Evolutionary conservation across 2,113 vertebrate genomes (phyloP).

Genomic region (Alethe castanea): DNA sequence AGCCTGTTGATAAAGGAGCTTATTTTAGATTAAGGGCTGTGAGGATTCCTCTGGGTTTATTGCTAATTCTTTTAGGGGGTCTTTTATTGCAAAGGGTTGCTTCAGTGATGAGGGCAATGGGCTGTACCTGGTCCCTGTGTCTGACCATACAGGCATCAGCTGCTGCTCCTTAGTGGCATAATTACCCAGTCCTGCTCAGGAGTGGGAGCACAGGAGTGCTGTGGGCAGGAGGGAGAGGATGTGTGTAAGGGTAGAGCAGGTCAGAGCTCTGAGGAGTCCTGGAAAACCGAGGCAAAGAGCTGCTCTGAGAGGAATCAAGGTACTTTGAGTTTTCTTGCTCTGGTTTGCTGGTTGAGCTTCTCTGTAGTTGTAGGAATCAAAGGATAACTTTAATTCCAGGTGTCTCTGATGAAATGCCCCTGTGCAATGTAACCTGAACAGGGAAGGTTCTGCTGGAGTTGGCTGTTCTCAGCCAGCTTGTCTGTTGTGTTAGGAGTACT

Average conservation of each 20-base stretch:
- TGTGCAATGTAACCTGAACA: rapidly evolving
- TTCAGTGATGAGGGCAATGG: not conserved
- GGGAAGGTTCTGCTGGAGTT: not conserved
- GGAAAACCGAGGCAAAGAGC: not conserved
- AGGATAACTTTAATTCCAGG: rapidly evolving
- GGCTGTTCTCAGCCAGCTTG: not conserved
- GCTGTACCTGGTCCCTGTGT: not conserved
- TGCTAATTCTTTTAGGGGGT: not conserved
- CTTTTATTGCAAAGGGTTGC: not conserved
- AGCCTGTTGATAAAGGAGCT: not conserved
- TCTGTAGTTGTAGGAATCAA: rapidly evolving
- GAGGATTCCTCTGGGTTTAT: not conserved
- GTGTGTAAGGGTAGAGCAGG: not conserved
- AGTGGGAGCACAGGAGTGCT: not conserved
- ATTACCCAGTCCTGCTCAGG: not conserved
- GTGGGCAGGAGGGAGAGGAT: not conserved
- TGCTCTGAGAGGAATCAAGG: not conserved
- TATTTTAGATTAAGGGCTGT: not conserved
- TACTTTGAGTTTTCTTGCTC: rapidly evolving
- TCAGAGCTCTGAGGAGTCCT: not conserved
- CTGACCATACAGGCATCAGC: not conserved
- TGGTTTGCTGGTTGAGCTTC: not conserved
- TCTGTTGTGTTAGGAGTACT: rapidly evolving
- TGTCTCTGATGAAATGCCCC: not conserved
- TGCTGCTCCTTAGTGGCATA: not conserved